Evolutionary conservation across 2,113 vertebrate species (phyloP), one percentile per base, ranked within the genome.

Genomic region (Gracilinanus agilis): DNA sequence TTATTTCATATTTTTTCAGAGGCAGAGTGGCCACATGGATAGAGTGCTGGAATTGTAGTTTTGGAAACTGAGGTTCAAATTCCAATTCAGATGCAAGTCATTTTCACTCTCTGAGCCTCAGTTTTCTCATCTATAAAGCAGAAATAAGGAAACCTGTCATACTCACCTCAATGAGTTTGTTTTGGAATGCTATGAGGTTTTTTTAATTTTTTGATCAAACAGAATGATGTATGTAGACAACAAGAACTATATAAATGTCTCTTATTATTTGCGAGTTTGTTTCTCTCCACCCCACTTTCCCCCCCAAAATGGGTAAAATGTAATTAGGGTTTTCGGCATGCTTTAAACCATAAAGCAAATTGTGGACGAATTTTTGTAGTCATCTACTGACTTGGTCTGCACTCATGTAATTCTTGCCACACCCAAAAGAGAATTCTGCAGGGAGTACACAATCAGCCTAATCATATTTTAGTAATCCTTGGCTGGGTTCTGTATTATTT

Each of bases 391-490:
- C 91, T 88, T 92, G 90, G 53, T 56, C 61, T 27, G 49, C 54
- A 83, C n/a, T 83, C 67, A 23, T 23, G 16, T 83, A 27, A 44
- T 34, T 53, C 54, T 27, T 55, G 19, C 90, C 44, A 93, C 90
- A 91, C 92, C 92, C 91, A 83, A 90, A 58, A 49, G 92, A 75
- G 53, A 34, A 27, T 56, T 44, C 44, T 90, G 83, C 92, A 61
- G 44, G 55, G 83, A 83, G 27, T 83, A 49, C 0, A 0, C 90
- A 94, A 83, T 83, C 19, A 29, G 83, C 8, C 11, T 25, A 0
- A 25, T 49, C 44, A 0, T 34, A 13, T n/a, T 90, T 55, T 40
- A 3, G 58, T 49, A 93, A 3, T 24, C 56, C 54, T 53, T 88
- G 44, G 54, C n/a, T 6, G 54, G 16, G 40, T 54, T 90, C 75